A percentile compares a stretch with the other conserved stretches of the same genome.
Evolutionary conservation across 1,140 invertebrate species (phyloP).

Genomic region (Eriocheir sinensis): DNA sequence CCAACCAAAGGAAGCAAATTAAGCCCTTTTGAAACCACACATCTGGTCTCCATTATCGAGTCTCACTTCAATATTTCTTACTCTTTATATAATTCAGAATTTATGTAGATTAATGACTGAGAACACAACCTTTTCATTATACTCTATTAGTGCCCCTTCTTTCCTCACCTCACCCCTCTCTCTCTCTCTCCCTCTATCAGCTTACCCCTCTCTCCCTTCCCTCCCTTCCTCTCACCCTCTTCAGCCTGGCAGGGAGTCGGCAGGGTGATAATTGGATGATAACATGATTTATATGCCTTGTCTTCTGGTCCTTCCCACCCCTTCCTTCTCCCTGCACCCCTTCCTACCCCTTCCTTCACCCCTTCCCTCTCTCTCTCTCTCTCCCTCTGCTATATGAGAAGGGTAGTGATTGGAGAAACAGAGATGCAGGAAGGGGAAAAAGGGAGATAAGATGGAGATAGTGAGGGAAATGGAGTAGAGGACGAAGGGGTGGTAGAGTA

Average conservation of each 20-base stretch:
- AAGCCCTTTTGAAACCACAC: too few relatives aligned
- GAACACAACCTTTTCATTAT: neutral
- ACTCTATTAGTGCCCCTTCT: neutral
- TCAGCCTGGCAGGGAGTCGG: neutral
- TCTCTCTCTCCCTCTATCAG: neutral
- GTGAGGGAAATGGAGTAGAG: neutral
- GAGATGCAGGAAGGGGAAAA: neutral
- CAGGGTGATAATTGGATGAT: constrained; percentile 10
- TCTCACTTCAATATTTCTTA: too few relatives aligned
- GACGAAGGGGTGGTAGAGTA: neutral
- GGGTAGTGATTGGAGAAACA: neutral
- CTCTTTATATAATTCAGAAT: neutral
- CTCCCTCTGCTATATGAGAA: too few relatives aligned
- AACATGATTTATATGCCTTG: constrained; percentile 26
- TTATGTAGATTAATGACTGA: neutral
- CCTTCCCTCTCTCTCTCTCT: neutral
- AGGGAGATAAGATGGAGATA: neutral
- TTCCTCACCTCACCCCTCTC: neutral
- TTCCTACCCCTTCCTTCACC: neutral
- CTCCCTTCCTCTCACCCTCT: neutral
- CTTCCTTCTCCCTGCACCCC: neutral
- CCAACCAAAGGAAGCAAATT: too few relatives aligned
- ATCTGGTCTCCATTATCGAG: too few relatives aligned
- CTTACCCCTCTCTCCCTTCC: neutral
- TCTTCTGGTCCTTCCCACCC: neutral